Evolutionary conservation across 2,888 invertebrate species (phyloP).

Genomic region (Dromius quadrimaculatus): DNA sequence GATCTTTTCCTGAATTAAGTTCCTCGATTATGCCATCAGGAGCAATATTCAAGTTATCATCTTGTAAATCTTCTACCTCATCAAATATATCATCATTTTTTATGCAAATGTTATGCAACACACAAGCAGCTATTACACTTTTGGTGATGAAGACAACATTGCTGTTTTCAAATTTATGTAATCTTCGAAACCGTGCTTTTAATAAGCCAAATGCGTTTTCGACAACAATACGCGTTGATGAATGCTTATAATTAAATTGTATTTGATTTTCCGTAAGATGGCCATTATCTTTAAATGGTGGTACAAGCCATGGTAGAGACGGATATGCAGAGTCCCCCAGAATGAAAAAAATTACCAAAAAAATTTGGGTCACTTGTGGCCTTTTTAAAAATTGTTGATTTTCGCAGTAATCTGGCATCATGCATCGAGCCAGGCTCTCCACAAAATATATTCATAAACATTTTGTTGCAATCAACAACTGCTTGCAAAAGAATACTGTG

Average conservation of each 20-base stretch:
- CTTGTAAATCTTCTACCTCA: too few relatives aligned
- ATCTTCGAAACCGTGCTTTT: too few relatives aligned
- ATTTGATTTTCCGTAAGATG: slow-evolving; percentile 56
- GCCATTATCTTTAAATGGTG: slow-evolving; percentile 59
- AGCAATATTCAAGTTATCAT: too few relatives aligned
- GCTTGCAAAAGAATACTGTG: not conserved
- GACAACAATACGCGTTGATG: slow-evolving; percentile 56
- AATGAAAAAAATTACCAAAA: slow-evolving; percentile 42
- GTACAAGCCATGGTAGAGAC: slow-evolving; percentile 54
- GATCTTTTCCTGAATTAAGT: too few relatives aligned
- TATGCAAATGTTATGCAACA: too few relatives aligned
- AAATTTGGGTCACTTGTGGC: not conserved
- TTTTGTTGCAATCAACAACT: not conserved
- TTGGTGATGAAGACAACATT: too few relatives aligned
- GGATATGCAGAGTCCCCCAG: slow-evolving; percentile 59
- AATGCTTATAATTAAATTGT: slow-evolving; percentile 58
- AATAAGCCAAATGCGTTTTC: too few relatives aligned
- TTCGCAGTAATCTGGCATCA: slow-evolving; percentile 3
- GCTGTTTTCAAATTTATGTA: too few relatives aligned
- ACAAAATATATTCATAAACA: not conserved
- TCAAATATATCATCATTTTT: too few relatives aligned
- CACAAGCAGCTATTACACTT: too few relatives aligned
- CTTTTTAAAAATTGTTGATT: not conserved
- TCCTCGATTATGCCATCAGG: too few relatives aligned
- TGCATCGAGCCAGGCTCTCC: slow-evolving; percentile 9